Base-by-base conservation (phyloP, 2,888 invertebrate species). In the Drosophila anomalipes region DNA sequence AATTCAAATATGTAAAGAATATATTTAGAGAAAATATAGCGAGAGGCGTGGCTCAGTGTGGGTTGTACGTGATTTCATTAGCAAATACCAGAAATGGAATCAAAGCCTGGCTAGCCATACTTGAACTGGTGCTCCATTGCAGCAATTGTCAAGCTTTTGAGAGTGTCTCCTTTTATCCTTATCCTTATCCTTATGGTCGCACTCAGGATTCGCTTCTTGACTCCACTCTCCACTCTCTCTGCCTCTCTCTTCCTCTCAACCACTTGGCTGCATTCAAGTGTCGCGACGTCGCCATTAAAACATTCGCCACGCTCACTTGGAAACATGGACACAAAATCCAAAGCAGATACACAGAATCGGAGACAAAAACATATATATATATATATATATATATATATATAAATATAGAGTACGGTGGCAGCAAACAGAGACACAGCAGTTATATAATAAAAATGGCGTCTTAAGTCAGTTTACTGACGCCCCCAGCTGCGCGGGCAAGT, bases 181-280 rank as follows among this genome's bases (percentile, higher is more conserved):
- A 19, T 41, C 35, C 70, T 47, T 73, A 79, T 82, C 71, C 79
- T 84, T 76, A 74, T 77, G 81, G 73, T 52, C 59, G 74, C 77
- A 75, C 75, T 80, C 74, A 70, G 70, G 28, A 74, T 80, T 77
- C 77, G 79, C 73, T 57, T 58, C 68, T 67, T 30, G 58, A 61
- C 67, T 68, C 9, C 39, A n/a, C 10, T 35, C 33, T 33, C 22
- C 32, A 41, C 49, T 19, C 51, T 22, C 22, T 47, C 12, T 12
- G 6, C 2, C 6, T 16, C 16, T 16, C 41, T n/a, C 26, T 22
- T 22, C 51, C 19, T 44, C 62, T 56, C 76, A 75, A 30, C 35
- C 81, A 79, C 79, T 79, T 79, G 86, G 74, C 85, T 90, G 90
- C 92, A 91, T 83, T 91, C 81, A 81, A 91, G 91, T 87, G 86